These are phyloP conservation scores for Megamerina dolium DNA, from an alignment of 2,888 invertebrate genomes.

Conservation along the genomic window DNA sequence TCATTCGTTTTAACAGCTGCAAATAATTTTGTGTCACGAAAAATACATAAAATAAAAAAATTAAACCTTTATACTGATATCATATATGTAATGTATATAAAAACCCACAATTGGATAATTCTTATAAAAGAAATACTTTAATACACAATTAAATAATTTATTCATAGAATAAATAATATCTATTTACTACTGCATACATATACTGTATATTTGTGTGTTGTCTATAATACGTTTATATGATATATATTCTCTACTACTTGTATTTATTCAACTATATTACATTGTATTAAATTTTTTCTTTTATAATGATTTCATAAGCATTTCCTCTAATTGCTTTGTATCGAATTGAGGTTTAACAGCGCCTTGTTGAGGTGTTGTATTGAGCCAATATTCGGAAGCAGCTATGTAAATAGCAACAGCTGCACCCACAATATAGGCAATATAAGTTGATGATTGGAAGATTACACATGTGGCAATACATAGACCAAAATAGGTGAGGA, in stretches of 20 bases:
- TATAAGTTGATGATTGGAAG: slow-evolving; percentile 69
- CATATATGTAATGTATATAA: too few relatives aligned
- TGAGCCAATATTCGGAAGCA: slow-evolving; percentile 73
- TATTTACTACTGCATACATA: too few relatives aligned
- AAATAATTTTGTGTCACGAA: too few relatives aligned
- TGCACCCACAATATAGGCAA: slow-evolving; percentile 73
- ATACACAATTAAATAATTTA: slow-evolving; percentile 23
- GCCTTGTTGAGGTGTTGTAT: slow-evolving; percentile 33
- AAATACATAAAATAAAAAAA: too few relatives aligned
- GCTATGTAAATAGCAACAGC: slow-evolving; percentile 77
- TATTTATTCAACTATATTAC: slow-evolving; percentile 1
- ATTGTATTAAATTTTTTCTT: slow-evolving; percentile 7
- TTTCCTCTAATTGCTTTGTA: slow-evolving; percentile 46
- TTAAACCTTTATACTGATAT: too few relatives aligned
- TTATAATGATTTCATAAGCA: slow-evolving; percentile 46
- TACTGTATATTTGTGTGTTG: too few relatives aligned
- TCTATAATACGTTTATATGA: too few relatives aligned
- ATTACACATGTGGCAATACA: slow-evolving; percentile 80
- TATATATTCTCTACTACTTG: too few relatives aligned
- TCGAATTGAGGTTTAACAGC: slow-evolving; percentile 41
- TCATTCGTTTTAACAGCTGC: background rate
- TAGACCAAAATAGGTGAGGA: slow-evolving; percentile 78
- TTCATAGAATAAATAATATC: slow-evolving; percentile 41
- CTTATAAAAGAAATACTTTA: slow-evolving; percentile 3
- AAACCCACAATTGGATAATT: background rate